Evolutionary conservation across 2,888 invertebrate genomes (phyloP).

Genomic region (Dicycla oo): DNA sequence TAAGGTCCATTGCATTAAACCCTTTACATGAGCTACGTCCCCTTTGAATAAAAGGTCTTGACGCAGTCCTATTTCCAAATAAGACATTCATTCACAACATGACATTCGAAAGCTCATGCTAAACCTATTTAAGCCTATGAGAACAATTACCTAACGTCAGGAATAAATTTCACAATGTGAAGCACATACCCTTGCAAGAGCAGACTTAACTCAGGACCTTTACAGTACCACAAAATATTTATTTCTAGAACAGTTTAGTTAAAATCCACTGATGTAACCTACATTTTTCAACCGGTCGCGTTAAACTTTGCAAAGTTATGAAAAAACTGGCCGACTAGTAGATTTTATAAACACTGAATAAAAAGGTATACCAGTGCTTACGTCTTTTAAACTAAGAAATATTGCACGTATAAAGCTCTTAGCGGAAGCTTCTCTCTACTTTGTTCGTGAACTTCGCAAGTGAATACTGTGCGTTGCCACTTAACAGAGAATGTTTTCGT

Average conservation of each 20-base stretch:
- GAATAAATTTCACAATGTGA: too few species aligned
- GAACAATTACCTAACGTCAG: too few species aligned
- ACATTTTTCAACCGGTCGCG: conserved; percentile 42
- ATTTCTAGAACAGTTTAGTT: conserved; percentile 36
- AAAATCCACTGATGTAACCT: conserved; percentile 36
- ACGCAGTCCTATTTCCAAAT: too few species aligned
- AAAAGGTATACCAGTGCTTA: conserved; percentile 72
- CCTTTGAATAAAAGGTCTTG: too few species aligned
- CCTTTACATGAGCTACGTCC: too few species aligned
- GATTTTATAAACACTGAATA: conserved; percentile 74
- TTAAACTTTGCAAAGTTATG: conserved; percentile 60
- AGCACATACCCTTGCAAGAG: too few species aligned
- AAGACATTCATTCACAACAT: too few species aligned
- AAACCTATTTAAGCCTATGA: too few species aligned
- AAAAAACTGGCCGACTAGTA: conserved; percentile 65
- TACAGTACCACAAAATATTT: too few species aligned
- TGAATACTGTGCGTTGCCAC: conserved; percentile 70
- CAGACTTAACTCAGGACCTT: too few species aligned
- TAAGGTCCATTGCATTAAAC: too few species aligned
- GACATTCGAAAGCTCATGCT: too few species aligned
- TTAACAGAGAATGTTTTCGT: conserved; percentile 65
- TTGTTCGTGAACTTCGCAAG: conserved; percentile 70
- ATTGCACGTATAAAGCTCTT: conserved; percentile 77
- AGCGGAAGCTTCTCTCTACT: conserved; percentile 70
- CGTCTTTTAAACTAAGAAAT: conserved; percentile 79